Evolutionary conservation across 2,797 vertebrate species (phyloP), one percentile per base, ranked within the genome.

Genomic region (Coracias cyanogaster): DNA sequence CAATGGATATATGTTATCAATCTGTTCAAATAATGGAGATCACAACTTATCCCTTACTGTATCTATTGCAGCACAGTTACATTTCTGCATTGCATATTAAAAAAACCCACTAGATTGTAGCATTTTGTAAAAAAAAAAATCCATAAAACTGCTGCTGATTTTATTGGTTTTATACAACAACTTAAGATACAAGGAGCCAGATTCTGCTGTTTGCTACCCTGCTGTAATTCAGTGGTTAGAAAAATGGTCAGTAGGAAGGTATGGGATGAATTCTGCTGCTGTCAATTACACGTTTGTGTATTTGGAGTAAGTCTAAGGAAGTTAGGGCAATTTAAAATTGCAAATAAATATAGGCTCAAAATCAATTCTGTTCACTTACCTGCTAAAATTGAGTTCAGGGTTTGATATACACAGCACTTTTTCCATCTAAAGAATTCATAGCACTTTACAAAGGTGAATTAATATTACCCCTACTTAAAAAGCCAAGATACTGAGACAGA

Each of bases 261-360:
- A 37, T 20, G 31, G 71, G 80, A 35, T 76, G 37, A 82, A 92
- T 95, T 94, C 78, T 94, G 70, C 78, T 94, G 70, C 82, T 89
- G 49, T 70, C 91, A 89, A 15, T 94, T 93, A 90, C 24, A 61
- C 26, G 15, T 90, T 82, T 86, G 64, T 77, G 43, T 60, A 65
- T 85, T 92, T 82, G 71, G 48, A 93, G 48, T 61, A 93, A 89
- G 69, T 77, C 86, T 82, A 45, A 92, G 83, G 49, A 96, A 95
- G 67, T 95, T 74, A 81, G 46, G 74, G 70, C 60, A 89, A 89
- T 94, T 92, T 94, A 90, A 92, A 97, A 87, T 78, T 92, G 78
- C 60, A 85, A 95, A 95, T 93, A 97, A 93, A 90, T 92, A 94
- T 54, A 87, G 74, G 74, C 67, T 95, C 31, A 95, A 90, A 95